Conservation (phyloP, 1,140 invertebrate species). For the Trachelipus rathkii region DNA sequence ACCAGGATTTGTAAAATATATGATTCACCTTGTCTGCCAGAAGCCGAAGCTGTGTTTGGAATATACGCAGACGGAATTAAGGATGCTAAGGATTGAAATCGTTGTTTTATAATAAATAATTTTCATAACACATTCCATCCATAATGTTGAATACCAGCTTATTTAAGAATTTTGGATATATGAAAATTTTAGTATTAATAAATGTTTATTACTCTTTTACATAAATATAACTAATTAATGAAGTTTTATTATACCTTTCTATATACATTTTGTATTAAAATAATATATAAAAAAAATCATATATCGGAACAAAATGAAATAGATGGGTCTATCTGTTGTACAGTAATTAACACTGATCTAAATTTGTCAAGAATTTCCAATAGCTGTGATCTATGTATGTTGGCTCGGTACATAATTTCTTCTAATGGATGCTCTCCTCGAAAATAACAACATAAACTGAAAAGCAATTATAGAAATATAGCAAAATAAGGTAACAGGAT, state of each 20-base stretch:
- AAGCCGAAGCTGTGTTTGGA: constrained; percentile 96
- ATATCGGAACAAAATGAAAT: background rate
- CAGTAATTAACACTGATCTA: background rate
- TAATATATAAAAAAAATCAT: no score
- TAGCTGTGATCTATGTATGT: background rate
- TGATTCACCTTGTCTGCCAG: constrained; percentile 95
- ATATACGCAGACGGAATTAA: constrained; percentile 93
- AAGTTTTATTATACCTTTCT: no score
- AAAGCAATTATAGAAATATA: background rate
- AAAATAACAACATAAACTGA: background rate
- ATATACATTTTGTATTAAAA: no score
- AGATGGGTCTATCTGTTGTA: background rate
- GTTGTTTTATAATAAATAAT: no score
- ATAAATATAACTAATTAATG: no score
- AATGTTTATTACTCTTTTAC: no score
- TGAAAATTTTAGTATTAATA: no score
- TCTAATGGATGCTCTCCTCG: background rate
- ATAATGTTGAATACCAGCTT: no score
- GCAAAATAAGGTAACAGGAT: no score
- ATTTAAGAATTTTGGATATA: no score
- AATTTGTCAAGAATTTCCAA: constrained; percentile 2
- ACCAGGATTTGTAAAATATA: constrained; percentile 98
- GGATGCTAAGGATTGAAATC: constrained; percentile 77
- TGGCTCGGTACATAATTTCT: background rate
- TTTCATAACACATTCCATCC: no score